Evolutionary conservation across 1,140 invertebrate species (phyloP).

Genomic region (Euborellia annulipes): DNA sequence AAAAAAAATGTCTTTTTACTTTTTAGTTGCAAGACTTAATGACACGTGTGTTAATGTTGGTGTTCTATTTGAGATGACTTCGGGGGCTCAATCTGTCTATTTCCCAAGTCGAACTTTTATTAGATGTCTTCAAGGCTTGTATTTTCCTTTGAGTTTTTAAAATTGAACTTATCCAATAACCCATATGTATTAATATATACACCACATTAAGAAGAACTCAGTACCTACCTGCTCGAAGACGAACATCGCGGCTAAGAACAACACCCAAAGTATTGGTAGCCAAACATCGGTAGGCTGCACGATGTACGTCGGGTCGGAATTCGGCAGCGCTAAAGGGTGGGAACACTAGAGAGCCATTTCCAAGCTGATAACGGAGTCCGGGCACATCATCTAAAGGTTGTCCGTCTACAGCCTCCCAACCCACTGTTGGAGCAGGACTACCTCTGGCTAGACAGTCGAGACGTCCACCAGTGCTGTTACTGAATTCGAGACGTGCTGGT

Average conservation of each 20-base stretch:
- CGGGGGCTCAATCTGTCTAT: no score
- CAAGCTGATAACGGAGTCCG: constrained; percentile 22
- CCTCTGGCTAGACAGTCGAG: constrained; percentile 28
- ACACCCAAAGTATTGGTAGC: constrained; percentile 26
- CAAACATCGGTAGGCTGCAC: constrained; percentile 29
- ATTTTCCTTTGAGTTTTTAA: no score
- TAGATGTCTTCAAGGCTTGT: no score
- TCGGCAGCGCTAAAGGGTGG: constrained; percentile 27
- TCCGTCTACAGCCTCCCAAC: constrained; percentile 25
- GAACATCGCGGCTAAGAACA: constrained; percentile 37
- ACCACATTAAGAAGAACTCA: no score
- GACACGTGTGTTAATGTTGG: no score
- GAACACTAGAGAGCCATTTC: constrained; percentile 29
- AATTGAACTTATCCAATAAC: no score
- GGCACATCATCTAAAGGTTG: constrained; percentile 22
- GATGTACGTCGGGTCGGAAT: constrained; percentile 31
- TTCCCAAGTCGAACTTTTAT: no score
- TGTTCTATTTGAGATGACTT: no score
- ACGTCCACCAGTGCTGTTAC: constrained; percentile 24
- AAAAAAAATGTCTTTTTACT: no score
- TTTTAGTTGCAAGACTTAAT: no score
- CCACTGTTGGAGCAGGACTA: constrained; percentile 22
- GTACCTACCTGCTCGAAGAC: constrained; percentile 41
- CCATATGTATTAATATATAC: no score
- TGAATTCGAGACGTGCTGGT: constrained; percentile 24